phyloP scores from a whole-genome alignment of 1,140 invertebrate species.

The Dreissena rostriformis region DNA sequence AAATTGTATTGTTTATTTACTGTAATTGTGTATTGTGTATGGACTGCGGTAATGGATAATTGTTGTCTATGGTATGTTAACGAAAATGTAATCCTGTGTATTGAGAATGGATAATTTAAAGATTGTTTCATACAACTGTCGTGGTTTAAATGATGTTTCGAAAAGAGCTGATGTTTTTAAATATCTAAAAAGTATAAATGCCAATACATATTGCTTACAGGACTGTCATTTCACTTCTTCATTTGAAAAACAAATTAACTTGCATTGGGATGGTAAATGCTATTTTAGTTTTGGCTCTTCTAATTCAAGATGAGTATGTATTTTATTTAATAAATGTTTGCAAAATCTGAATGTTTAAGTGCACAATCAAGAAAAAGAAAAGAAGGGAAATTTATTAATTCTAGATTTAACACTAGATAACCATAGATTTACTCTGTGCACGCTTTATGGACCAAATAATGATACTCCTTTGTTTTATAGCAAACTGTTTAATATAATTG shows the following conservation, averaged over 20 bases:
- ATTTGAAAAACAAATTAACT: constrained; percentile 20
- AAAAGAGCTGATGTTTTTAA: no score
- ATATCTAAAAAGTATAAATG: no score
- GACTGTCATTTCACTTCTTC: no score
- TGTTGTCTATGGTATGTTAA: no score
- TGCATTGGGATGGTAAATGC: constrained; percentile 45
- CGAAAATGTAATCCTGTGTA: no score
- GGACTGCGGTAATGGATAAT: no score
- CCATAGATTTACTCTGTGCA: constrained; percentile 21
- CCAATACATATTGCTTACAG: no score
- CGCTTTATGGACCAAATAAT: constrained; percentile 56
- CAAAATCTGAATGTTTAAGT: constrained; percentile 37
- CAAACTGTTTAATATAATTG: constrained; percentile 16
- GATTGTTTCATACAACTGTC: no score
- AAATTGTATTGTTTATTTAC: no score
- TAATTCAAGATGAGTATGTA: constrained; percentile 46
- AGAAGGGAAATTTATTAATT: constrained; percentile 38
- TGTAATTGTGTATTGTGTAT: no score
- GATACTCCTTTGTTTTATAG: constrained; percentile 52
- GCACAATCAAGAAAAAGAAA: constrained; percentile 6
- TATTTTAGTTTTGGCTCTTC: constrained; percentile 44
- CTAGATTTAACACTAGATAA: neutral
- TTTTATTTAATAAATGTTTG: constrained; percentile 24
- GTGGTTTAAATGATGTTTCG: no score
- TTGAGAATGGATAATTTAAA: no score